A percentile compares a stretch with the other conserved stretches of the same genome.
phyloP scores from a whole-genome alignment of 2,888 invertebrate genomes.

The Chouioia cunea region DNA sequence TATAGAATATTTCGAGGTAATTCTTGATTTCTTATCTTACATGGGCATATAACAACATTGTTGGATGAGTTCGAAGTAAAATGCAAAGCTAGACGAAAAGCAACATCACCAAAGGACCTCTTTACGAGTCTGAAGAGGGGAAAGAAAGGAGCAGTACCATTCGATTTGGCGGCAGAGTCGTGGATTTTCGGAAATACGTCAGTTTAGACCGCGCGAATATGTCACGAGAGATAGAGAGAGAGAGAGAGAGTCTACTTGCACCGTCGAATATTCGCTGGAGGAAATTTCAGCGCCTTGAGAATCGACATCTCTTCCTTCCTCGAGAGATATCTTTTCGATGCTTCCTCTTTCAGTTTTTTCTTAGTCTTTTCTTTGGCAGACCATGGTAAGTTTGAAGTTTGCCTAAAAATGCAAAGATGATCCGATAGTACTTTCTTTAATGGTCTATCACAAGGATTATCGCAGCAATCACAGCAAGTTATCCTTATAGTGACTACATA shows the following conservation, averaged over 20 bases:
- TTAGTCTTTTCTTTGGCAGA: conserved; percentile 18
- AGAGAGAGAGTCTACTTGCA: background rate
- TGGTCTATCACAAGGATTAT: too few species aligned
- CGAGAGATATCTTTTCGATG: conserved; percentile 13
- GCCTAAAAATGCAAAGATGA: conserved; percentile 9
- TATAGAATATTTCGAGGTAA: too few species aligned
- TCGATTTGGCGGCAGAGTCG: conserved; percentile 40
- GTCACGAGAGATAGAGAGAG: conserved; percentile 39
- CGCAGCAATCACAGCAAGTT: too few species aligned
- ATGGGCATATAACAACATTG: too few species aligned
- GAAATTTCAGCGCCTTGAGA: conserved; percentile 36
- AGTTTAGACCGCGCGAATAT: conserved; percentile 42
- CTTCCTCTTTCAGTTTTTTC: conserved; percentile 28
- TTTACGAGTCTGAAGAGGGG: conserved; percentile 15
- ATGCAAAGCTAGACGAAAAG: background rate
- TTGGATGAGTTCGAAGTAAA: background rate
- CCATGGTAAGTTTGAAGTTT: background rate
- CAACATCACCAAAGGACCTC: conserved; percentile 2
- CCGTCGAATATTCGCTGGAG: conserved; percentile 29
- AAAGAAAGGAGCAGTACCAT: conserved; percentile 10
- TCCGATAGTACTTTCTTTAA: too few species aligned
- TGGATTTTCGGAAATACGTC: conserved; percentile 46
- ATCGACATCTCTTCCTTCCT: conserved; percentile 39
- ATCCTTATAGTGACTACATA: too few species aligned
- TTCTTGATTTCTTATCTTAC: too few species aligned